Evolutionary conservation across 2,888 invertebrate species (phyloP), one percentile per base, ranked within the genome.

Genomic region (Xestia c-nigrum): DNA sequence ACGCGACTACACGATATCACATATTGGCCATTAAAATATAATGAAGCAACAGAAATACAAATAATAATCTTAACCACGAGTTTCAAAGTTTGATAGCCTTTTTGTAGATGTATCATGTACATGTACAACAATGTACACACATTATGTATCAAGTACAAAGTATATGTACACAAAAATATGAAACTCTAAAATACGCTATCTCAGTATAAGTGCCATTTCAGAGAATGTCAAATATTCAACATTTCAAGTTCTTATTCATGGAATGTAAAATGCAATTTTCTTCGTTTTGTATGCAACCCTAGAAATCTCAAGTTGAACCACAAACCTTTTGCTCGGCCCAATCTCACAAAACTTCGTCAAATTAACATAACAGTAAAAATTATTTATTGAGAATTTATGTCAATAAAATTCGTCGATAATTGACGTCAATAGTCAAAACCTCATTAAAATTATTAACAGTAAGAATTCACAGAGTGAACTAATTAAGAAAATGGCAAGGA

Each of bases 401-500:
- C 55, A 81, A 78, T 66, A 43, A 85, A 69, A 68, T 75, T 63
- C 66, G 52, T 55, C 50, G 21, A 74, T 68, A 12, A 72, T 64
- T 78, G 66, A 57, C 65, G 59, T 59, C 52, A 69, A 70, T 63
- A 72, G 9, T 40, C 16, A 57, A 70, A 65, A 61, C 14, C 19
- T n/a, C 69, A 78, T 65, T 66, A 73, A 73, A 67, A 72, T 46
- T 1, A 76, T 59, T 68, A 78, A 72, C 74, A 72, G 61, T 78
- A 73, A 66, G 63, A 65, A 73, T 57, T 66, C 7, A 81, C 70
- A 75, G 64, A 68, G 64, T 21, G 66, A 72, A 78, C 61, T 83
- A 78, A 85, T 87, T 87, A 84, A 83, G 76, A 85, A 79, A 77
- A 71, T 50, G 78, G 74, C 72, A 80, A 84, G 85, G 82, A 88